These are phyloP conservation scores for Chiloscyllium plagiosum DNA, from an alignment of 2,113 vertebrate genomes.

Conservation along the genomic window DNA sequence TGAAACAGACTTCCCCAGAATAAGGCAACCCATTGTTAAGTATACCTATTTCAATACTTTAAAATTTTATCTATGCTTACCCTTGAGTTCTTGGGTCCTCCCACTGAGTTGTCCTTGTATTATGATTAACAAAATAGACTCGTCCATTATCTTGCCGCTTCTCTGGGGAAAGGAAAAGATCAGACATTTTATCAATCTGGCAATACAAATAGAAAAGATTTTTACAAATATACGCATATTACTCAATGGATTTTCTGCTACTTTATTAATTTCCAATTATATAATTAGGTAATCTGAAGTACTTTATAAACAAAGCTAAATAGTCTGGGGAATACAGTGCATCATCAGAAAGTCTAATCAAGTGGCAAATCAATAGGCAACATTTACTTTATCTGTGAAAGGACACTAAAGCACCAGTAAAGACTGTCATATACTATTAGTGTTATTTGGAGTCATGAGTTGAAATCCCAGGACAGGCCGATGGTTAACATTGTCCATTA, in stretches of 20 bases:
- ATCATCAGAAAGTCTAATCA: neutral
- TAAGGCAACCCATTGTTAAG: neutral
- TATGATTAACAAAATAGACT: constrained; percentile 98
- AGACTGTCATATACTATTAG: neutral
- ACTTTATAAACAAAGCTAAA: neutral
- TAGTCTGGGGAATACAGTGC: neutral
- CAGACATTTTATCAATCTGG: neutral
- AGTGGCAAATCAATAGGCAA: neutral
- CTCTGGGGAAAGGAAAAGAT: constrained; percentile 57
- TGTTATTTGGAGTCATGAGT: neutral
- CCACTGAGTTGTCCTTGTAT: constrained; percentile 95
- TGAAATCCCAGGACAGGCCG: neutral
- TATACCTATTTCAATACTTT: neutral
- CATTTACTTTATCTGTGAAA: neutral
- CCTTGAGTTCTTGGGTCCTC: constrained; percentile 95
- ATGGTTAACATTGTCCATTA: neutral
- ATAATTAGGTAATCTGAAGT: neutral
- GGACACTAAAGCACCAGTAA: neutral
- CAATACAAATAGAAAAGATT: neutral
- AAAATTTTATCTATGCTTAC: constrained; percentile 57
- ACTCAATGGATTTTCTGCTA: neutral
- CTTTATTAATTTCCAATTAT: neutral
- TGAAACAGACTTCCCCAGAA: neutral
- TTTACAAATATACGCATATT: too few species aligned
- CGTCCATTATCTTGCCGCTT: constrained; percentile 95